Evolutionary conservation across 2,113 vertebrate species (phyloP).

Genomic region (Tyrannus savana): DNA sequence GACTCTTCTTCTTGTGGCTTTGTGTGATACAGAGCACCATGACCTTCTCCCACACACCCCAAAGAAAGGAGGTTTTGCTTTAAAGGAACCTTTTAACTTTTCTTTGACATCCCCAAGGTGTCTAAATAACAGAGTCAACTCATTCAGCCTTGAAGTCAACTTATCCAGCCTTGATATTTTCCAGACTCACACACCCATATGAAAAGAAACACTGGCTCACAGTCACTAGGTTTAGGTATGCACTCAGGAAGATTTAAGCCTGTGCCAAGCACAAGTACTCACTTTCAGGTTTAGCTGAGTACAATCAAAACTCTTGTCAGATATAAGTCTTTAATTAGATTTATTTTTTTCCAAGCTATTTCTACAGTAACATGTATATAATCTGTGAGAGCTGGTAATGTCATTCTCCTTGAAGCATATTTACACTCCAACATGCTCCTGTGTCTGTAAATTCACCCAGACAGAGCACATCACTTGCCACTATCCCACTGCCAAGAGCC

Average conservation of each 20-base stretch:
- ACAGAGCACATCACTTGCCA: not conserved
- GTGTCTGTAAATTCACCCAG: not conserved
- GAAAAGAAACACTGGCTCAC: not conserved
- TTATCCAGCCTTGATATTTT: not conserved
- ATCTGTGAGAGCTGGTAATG: not conserved
- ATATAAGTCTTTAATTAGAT: slow-evolving; percentile 34
- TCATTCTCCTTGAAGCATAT: not conserved
- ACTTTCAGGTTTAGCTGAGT: slow-evolving; percentile 11
- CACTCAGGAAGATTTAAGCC: slow-evolving; percentile 24
- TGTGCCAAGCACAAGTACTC: not conserved
- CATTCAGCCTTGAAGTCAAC: not conserved
- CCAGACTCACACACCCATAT: not conserved
- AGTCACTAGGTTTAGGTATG: slow-evolving; percentile 4
- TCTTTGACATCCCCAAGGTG: not conserved
- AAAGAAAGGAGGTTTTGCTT: not conserved
- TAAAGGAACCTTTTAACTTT: not conserved
- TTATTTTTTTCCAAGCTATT: slow-evolving; percentile 13
- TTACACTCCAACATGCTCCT: not conserved
- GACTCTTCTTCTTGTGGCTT: not conserved
- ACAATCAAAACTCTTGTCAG: slow-evolving; percentile 30
- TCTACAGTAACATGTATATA: not conserved
- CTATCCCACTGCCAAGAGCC: not conserved
- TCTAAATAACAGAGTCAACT: not conserved
- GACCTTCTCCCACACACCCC: not conserved
- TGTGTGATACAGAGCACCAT: not conserved